Conservation (phyloP, 2,888 invertebrate species). For the Trissonchulus sp. region DNA sequence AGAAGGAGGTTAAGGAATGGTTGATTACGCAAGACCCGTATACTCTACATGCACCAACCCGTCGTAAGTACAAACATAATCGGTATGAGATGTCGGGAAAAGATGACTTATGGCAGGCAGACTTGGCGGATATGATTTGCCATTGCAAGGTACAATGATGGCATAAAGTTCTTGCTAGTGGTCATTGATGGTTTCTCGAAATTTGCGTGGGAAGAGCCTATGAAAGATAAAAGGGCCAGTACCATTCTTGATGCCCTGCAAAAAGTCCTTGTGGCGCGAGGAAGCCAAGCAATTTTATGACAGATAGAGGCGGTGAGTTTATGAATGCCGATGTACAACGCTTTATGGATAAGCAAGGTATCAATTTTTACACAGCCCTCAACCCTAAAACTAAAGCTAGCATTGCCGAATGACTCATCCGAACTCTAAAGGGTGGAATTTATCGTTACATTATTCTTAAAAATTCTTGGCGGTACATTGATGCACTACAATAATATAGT, state of each 20-base stretch:
- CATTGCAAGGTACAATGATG: slow-evolving; percentile 29
- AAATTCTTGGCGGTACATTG: background rate
- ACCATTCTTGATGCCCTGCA: background rate
- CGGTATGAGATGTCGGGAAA: slow-evolving; percentile 20
- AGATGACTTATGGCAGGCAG: slow-evolving; percentile 34
- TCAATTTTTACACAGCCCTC: background rate
- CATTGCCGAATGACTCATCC: background rate
- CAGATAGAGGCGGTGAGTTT: background rate
- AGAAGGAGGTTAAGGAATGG: background rate
- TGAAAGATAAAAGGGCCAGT: slow-evolving; percentile 29
- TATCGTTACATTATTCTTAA: background rate
- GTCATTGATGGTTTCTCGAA: slow-evolving; percentile 32
- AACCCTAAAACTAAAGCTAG: background rate
- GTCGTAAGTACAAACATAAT: background rate
- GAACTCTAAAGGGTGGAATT: background rate
- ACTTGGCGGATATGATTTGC: slow-evolving; percentile 32
- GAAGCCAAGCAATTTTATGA: background rate
- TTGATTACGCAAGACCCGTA: background rate
- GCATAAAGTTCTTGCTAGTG: slow-evolving; percentile 30
- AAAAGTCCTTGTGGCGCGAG: background rate
- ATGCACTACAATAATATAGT: background rate
- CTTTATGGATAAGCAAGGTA: background rate
- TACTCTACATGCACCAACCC: slow-evolving; percentile 3
- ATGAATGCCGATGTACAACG: background rate
- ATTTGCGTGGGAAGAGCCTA: slow-evolving; percentile 34